Conservation (phyloP, 2,113 vertebrate genomes). For the Larimichthys polyactis region DNA sequence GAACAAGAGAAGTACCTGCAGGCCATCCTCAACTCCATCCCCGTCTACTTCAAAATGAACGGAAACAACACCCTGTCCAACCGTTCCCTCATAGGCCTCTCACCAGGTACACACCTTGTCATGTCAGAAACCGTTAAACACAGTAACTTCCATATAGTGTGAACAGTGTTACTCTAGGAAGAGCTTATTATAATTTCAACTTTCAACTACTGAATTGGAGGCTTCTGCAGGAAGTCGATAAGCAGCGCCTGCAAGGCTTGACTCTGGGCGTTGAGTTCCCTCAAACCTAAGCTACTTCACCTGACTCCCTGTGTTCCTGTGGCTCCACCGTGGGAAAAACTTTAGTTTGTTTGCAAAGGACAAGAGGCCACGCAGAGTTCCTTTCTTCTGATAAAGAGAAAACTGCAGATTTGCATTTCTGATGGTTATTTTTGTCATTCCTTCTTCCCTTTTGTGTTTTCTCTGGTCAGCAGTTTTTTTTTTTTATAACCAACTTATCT, state of each 20-base stretch:
- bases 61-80: slow-evolving; percentile 89
- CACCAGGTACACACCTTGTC: slow-evolving; percentile 88
- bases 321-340: slow-evolving; percentile 52
- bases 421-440: slow-evolving; percentile 67
- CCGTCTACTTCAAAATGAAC: slow-evolving; percentile 91
- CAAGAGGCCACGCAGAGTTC: slow-evolving; percentile 58
- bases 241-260: not conserved
- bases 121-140: no score
- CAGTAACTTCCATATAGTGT: not conserved
- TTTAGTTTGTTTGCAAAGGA: slow-evolving; percentile 46
- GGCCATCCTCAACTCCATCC: slow-evolving; percentile 93
- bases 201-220: not conserved
- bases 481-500: slow-evolving; percentile 63
- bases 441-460: slow-evolving; percentile 59
- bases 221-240: not conserved
- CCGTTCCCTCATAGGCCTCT: slow-evolving; percentile 90
- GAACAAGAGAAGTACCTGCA: slow-evolving; percentile 99
- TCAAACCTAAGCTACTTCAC: slow-evolving; percentile 7
- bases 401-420: slow-evolving; percentile 67
- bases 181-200: not conserved
- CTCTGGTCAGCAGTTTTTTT: slow-evolving; percentile 58
- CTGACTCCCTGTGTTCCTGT: slow-evolving; percentile 2
- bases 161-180: no score
- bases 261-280: not conserved
- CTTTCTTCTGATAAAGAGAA: slow-evolving; percentile 64